Evolutionary conservation across 2,797 vertebrate genomes (phyloP).

Genomic region (Melopsittacus undulatus): DNA sequence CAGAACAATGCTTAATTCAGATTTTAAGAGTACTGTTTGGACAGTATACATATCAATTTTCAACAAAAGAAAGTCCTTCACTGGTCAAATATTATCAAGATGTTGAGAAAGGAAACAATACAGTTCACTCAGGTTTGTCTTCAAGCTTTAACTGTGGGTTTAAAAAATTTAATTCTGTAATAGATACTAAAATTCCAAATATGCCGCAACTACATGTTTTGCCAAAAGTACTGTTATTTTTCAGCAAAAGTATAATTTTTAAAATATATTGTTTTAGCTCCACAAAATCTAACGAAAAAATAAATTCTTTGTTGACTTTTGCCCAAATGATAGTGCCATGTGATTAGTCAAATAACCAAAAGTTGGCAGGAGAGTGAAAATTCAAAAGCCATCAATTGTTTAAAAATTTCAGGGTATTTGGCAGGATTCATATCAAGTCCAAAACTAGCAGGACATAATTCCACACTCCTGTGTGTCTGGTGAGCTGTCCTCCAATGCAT

Average conservation of each 20-base stretch:
- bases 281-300: constrained; percentile 50
- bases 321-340: neutral
- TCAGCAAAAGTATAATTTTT: constrained; percentile 36
- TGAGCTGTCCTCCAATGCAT: constrained; percentile 3
- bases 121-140: neutral
- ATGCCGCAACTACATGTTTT: neutral
- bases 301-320: constrained; percentile 57
- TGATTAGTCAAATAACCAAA: constrained; percentile 52
- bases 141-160: neutral
- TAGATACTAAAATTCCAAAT: neutral
- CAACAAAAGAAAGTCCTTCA: neutral
- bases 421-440: constrained; percentile 30
- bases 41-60: neutral
- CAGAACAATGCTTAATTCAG: neutral
- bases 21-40: neutral
- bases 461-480: neutral
- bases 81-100: neutral
- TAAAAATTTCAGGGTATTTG: constrained; percentile 47
- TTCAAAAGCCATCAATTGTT: constrained; percentile 58
- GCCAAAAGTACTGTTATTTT: constrained; percentile 42
- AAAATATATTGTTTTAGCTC: neutral
- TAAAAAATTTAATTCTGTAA: neutral
- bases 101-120: neutral
- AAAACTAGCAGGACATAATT: neutral
- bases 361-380: constrained; percentile 55